Conservation (phyloP, 2,888 invertebrate species). For the Chrysolina americana region DNA sequence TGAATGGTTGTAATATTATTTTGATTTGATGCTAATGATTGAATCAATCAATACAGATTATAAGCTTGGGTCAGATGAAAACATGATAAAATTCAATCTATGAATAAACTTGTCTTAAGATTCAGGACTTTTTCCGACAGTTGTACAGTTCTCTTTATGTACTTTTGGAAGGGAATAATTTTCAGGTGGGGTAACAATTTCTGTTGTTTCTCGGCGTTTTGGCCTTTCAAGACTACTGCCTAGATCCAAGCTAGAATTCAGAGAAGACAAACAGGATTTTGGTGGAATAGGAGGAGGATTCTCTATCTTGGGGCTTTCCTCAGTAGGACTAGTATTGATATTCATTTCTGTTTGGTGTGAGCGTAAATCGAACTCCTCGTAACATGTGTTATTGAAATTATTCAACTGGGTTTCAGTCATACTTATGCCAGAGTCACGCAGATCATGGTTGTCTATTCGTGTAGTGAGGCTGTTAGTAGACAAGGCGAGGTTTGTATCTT, state of each 20-base stretch:
- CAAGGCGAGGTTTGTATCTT: constrained; percentile 62
- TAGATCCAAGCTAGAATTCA: constrained; percentile 63
- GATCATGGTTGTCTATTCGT: constrained; percentile 67
- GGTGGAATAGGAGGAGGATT: constrained; percentile 67
- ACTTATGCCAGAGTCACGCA: constrained; percentile 73
- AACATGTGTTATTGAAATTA: constrained; percentile 68
- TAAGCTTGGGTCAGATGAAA: constrained; percentile 12
- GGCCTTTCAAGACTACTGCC: constrained; percentile 58
- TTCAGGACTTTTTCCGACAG: constrained; percentile 29
- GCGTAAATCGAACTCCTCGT: constrained; percentile 67
- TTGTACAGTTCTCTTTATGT: constrained; percentile 58
- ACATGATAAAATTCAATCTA: constrained; percentile 24
- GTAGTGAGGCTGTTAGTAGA: constrained; percentile 57
- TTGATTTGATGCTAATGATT: no score
- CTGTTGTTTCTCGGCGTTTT: constrained; percentile 48
- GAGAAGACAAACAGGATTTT: constrained; percentile 57
- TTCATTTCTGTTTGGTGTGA: constrained; percentile 66
- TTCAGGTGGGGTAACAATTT: constrained; percentile 59
- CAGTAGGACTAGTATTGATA: constrained; percentile 63
- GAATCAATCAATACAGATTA: neutral
- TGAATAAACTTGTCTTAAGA: constrained; percentile 24
- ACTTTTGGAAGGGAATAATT: constrained; percentile 67
- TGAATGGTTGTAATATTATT: no score
- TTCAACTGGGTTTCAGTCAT: constrained; percentile 67
- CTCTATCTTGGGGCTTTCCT: constrained; percentile 61